Evolutionary conservation across 2,888 invertebrate genomes (phyloP).

Genomic region (Omphaloscelis lunosa): DNA sequence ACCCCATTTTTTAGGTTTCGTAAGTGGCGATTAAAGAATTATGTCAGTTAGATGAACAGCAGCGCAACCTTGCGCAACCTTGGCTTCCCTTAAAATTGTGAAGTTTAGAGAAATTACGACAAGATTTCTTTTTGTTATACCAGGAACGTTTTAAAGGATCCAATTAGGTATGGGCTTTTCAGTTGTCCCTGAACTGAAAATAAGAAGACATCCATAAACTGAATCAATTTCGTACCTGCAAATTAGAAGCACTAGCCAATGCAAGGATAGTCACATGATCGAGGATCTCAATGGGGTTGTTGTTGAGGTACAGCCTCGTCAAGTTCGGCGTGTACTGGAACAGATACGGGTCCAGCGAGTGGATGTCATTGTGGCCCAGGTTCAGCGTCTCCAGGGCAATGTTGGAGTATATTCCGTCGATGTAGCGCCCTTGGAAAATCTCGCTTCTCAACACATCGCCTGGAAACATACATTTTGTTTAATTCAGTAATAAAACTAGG

Average conservation of each 20-base stretch:
- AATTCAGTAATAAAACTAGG: neutral
- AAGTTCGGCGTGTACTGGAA: slow-evolving; percentile 92
- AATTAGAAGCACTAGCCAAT: slow-evolving; percentile 87
- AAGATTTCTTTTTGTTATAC: neutral
- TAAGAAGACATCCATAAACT: neutral
- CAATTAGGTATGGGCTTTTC: neutral
- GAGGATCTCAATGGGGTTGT: slow-evolving; percentile 91
- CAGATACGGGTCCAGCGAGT: slow-evolving; percentile 91
- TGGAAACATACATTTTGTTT: slow-evolving; percentile 72
- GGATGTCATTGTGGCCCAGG: slow-evolving; percentile 92
- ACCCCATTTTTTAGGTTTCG: slow-evolving; percentile 50
- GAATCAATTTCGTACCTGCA: slow-evolving; percentile 85
- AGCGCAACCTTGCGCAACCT: slow-evolving; percentile 46
- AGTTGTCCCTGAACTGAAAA: neutral
- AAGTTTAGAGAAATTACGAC: slow-evolving; percentile 1
- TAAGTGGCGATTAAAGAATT: slow-evolving; percentile 48
- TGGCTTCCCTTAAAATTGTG: slow-evolving; percentile 30
- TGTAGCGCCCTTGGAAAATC: slow-evolving; percentile 92
- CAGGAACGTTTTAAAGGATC: neutral
- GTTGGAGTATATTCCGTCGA: slow-evolving; percentile 89
- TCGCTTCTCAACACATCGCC: slow-evolving; percentile 92
- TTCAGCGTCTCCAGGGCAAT: slow-evolving; percentile 91
- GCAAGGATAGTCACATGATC: slow-evolving; percentile 91
- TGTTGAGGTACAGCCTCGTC: slow-evolving; percentile 90
- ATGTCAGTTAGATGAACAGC: slow-evolving; percentile 41